Evolutionary conservation across 1,140 invertebrate species (phyloP).

Genomic region (Papilio polytes): DNA sequence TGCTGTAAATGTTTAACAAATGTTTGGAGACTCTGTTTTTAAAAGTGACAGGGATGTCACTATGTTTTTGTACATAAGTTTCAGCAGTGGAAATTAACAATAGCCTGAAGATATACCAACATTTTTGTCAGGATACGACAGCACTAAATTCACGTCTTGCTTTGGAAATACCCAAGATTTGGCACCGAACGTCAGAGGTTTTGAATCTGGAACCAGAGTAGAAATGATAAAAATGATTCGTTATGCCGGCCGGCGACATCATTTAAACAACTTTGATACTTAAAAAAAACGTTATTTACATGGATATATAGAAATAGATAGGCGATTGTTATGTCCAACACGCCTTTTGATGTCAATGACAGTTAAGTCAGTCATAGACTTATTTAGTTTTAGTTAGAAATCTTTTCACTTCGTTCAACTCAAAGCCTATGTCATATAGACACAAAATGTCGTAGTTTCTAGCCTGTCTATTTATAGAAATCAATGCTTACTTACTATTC

Average conservation of each 20-base stretch:
- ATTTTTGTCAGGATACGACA: conserved; percentile 58
- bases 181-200: conserved; percentile 82
- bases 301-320: too few species aligned
- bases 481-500: conserved; percentile 41
- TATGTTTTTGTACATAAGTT: not conserved
- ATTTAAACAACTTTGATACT: too few species aligned
- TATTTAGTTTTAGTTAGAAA: too few species aligned
- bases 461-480: too few species aligned
- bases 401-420: too few species aligned
- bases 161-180: conserved; percentile 76
- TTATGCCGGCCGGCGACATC: too few species aligned
- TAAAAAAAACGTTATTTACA: too few species aligned
- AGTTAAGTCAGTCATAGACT: too few species aligned
- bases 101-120: conserved; percentile 47
- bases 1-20: not conserved
- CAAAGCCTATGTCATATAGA: too few species aligned
- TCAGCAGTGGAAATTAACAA: conserved; percentile 14
- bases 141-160: conserved; percentile 68
- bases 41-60: not conserved
- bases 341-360: too few species aligned
- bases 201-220: conserved; percentile 58
- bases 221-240: not conserved
- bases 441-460: too few species aligned
- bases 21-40: not conserved
- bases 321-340: too few species aligned